A percentile compares a stretch with the other conserved stretches of the same genome.
phyloP scores from a whole-genome alignment of 2,797 vertebrate genomes.

The Takifugu ocellatus region DNA sequence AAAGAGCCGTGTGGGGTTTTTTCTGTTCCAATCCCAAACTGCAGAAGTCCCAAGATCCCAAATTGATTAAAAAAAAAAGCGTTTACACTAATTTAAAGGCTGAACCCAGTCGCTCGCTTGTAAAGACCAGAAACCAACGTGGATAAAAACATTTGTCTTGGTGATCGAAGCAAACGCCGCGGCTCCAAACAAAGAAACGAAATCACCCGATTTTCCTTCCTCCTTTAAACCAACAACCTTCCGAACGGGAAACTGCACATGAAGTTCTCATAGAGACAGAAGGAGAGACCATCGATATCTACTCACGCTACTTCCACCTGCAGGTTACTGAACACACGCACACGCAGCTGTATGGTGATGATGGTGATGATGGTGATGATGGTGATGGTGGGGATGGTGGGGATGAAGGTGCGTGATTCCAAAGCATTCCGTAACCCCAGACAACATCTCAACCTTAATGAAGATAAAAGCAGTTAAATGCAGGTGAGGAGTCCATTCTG shows the following conservation, averaged over 20 bases:
- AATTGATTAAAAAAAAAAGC: too few species aligned
- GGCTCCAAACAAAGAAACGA: too few species aligned
- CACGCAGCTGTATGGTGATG: background rate
- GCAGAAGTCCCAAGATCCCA: background rate
- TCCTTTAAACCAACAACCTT: background rate
- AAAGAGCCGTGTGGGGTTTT: background rate
- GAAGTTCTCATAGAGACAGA: background rate
- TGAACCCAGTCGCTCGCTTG: too few species aligned
- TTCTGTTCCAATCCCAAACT: background rate
- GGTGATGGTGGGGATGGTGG: background rate
- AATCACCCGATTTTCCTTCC: too few species aligned
- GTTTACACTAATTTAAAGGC: background rate
- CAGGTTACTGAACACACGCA: background rate
- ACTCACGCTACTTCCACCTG: background rate
- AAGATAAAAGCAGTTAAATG: background rate
- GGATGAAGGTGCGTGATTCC: background rate
- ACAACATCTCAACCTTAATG: background rate
- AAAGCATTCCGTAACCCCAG: background rate
- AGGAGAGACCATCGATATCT: background rate
- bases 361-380: too few species aligned
- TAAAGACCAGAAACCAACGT: too few species aligned
- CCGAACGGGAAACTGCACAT: too few species aligned
- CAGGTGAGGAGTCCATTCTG: background rate
- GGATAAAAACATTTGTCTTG: too few species aligned
- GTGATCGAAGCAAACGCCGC: too few species aligned